These are phyloP conservation scores for Hoplodrina ambigua DNA, from an alignment of 2,888 invertebrate species.

Conservation along the genomic window DNA sequence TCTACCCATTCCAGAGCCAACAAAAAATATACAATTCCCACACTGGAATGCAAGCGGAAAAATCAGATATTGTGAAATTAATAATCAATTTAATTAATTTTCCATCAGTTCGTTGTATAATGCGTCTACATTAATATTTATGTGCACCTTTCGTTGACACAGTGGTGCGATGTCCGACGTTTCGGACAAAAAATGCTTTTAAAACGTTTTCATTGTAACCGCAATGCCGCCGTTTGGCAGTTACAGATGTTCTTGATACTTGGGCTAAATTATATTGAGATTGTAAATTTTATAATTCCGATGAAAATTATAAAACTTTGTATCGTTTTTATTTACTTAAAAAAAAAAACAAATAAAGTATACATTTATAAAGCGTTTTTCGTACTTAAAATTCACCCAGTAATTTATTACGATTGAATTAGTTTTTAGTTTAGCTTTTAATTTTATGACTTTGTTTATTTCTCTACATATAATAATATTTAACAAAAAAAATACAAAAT, in stretches of 20 bases:
- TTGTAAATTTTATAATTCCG: too few species aligned
- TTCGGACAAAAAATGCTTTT: slow-evolving; percentile 75
- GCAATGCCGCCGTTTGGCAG: slow-evolving; percentile 64
- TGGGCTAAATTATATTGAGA: slow-evolving; percentile 1
- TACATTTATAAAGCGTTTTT: too few species aligned
- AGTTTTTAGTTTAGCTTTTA: too few species aligned
- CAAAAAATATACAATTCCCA: slow-evolving; percentile 24
- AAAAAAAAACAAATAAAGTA: too few species aligned
- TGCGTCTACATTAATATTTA: slow-evolving; percentile 69
- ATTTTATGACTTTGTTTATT: too few species aligned
- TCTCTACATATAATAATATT: too few species aligned
- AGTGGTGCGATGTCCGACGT: slow-evolving; percentile 68
- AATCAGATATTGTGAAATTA: slow-evolving; percentile 33
- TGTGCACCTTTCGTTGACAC: slow-evolving; percentile 69
- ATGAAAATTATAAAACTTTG: too few species aligned
- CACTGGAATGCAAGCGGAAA: slow-evolving; percentile 34
- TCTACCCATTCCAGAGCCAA: background rate
- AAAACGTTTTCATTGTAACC: slow-evolving; percentile 77
- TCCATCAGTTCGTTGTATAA: slow-evolving; percentile 58
- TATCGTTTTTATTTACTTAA: too few species aligned
- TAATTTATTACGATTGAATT: too few species aligned
- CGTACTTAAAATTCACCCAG: too few species aligned
- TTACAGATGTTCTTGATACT: slow-evolving; percentile 63
- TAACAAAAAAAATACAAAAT: too few species aligned
- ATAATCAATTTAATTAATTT: slow-evolving; percentile 57